Base-by-base conservation (phyloP, 2,113 vertebrate genomes). In the Cygnus buccinator region DNA sequence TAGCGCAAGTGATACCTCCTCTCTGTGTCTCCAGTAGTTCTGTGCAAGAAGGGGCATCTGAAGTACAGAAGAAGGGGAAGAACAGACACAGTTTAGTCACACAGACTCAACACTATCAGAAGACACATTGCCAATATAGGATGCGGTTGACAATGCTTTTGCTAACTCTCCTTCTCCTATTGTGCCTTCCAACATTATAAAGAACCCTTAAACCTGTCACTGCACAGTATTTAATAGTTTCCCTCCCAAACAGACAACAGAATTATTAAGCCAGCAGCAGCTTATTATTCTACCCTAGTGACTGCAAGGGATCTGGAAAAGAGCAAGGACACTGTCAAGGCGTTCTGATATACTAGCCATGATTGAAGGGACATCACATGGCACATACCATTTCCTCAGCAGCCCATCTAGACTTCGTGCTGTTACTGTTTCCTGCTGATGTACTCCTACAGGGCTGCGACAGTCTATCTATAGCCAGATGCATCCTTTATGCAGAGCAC, bases 11-110 rank as follows among this genome's bases (percentile, higher is more conserved):
- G 99, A 96, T 99, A 99, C 71, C 99, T 98, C 74, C 99, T 98
- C 96, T 99, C 99, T 0, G 99, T 99, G 98, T 99, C 99, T 59
- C 99, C 99, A 20, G 99, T 99, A 85, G 99, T 99, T 96, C 99
- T 98, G 77, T 99, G 99, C 90, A 99, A 97, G 97, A 99, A 99
- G 3, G 99, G 98, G 92, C 99, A 99, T 95, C 99, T 99, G 95
- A 33, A 77, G 71, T 63, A 82, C 48, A 73, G 63, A 39, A 78
- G 43, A 26, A 77, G 4, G 16, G 65, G 35, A 88, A 50, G 67
- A 81, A 91, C 46, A 89, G 39, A 7, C 48, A 20, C 59, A n/a
- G 28, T 68, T 84, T 25, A 63, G 57, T 35, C 70, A 68, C 4
- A 3, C 13, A 13, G 62, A 54, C 39, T 89, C 37, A 35, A 13